Evolutionary conservation across 2,888 invertebrate species (phyloP).

Genomic region (Adelognathus sp.): DNA sequence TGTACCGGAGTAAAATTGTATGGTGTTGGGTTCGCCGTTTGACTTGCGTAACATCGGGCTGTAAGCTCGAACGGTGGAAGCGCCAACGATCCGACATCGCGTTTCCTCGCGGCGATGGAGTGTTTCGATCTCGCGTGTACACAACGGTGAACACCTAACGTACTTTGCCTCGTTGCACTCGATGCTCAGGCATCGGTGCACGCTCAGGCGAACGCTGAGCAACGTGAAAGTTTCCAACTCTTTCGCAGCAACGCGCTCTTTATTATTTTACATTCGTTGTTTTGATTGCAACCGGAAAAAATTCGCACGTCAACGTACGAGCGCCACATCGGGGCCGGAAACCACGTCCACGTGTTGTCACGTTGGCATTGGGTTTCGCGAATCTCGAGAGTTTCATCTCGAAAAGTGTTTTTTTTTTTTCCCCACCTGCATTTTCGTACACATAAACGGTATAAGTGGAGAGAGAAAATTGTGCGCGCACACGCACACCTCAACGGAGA

Average conservation of each 20-base stretch:
- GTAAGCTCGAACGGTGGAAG: conserved; percentile 39
- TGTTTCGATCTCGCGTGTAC: conserved; percentile 50
- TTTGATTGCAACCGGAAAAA: conserved; percentile 25
- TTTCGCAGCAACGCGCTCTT: conserved; percentile 33
- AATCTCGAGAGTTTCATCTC: background rate
- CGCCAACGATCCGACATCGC: conserved; percentile 21
- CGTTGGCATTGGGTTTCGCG: background rate
- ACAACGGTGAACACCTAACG: background rate
- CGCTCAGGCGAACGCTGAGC: conserved; percentile 14
- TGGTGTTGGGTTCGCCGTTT: conserved; percentile 13
- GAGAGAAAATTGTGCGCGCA: background rate
- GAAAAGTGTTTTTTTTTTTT: background rate
- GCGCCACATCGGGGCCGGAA: conserved; percentile 13
- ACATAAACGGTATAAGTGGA: background rate
- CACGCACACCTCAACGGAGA: background rate
- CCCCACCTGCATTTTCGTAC: background rate
- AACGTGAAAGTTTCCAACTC: conserved; percentile 49
- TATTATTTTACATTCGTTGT: background rate
- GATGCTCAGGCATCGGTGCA: conserved; percentile 32
- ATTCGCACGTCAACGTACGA: conserved; percentile 36
- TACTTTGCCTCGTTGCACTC: no score
- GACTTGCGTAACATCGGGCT: conserved; percentile 55
- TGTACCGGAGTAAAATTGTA: conserved; percentile 31
- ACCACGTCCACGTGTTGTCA: background rate
- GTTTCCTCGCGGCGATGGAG: conserved; percentile 39